Percentiles rank a stretch among this genome's conserved stretches.
Conservation (phyloP, 1,140 invertebrate species). For the Papilio dardanus region DNA sequence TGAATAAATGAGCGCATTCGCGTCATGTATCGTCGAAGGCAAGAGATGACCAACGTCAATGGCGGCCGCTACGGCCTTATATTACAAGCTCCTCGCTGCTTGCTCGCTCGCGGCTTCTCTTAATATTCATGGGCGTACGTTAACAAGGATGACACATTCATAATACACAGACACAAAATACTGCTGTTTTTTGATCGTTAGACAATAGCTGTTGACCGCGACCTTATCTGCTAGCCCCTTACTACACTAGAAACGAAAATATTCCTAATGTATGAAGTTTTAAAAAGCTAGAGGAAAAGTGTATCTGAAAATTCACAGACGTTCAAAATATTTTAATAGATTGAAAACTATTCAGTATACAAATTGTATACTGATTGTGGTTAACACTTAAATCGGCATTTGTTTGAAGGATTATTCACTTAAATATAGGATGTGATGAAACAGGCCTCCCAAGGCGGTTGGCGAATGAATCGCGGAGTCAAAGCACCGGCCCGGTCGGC, state of each 20-base stretch:
- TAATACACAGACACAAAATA: slow-evolving; percentile 18
- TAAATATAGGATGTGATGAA: slow-evolving; percentile 19
- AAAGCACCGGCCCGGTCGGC: slow-evolving; percentile 53
- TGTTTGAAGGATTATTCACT: slow-evolving; percentile 30
- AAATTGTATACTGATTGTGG: too few relatives aligned
- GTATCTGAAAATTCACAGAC: neutral
- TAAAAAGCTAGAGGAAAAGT: neutral
- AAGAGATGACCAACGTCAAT: slow-evolving; percentile 51
- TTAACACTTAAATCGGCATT: neutral
- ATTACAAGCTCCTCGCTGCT: slow-evolving; percentile 39
- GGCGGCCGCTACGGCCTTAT: slow-evolving; percentile 52
- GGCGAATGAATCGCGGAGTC: slow-evolving; percentile 36
- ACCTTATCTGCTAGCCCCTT: too few relatives aligned
- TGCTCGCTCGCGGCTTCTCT: slow-evolving; percentile 32
- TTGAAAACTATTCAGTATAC: too few relatives aligned
- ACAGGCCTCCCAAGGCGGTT: slow-evolving; percentile 26
- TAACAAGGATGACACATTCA: slow-evolving; percentile 41
- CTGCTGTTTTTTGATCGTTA: neutral
- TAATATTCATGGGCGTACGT: slow-evolving; percentile 42
- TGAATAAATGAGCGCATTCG: slow-evolving; percentile 69
- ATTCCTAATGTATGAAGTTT: neutral
- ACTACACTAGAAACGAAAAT: neutral
- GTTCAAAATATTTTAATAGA: too few relatives aligned
- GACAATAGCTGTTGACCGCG: too few relatives aligned
- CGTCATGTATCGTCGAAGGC: slow-evolving; percentile 58